A percentile compares a stretch with the other conserved stretches of the same genome.
Conservation (phyloP, 2,888 invertebrate genomes). For the Protophormia terraenovae region DNA sequence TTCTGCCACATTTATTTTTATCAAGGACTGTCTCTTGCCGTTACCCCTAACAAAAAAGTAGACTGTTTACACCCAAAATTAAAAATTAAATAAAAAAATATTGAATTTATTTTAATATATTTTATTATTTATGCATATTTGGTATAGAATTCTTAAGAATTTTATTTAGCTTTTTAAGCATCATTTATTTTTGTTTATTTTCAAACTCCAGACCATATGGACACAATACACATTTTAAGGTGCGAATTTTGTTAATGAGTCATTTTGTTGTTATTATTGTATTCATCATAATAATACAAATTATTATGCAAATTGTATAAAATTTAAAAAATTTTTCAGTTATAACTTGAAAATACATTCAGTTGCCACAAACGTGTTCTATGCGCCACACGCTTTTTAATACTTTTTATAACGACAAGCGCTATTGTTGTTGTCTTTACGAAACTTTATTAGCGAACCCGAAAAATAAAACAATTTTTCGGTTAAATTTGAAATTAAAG, state of each 20-base stretch:
- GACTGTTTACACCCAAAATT: conserved; percentile 37
- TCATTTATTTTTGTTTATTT: background rate
- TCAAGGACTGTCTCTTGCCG: conserved; percentile 17
- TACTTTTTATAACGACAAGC: background rate
- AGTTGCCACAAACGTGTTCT: conserved; percentile 37
- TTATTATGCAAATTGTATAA: conserved; percentile 7
- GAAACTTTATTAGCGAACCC: background rate
- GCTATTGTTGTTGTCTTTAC: background rate
- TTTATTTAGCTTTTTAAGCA: conserved; percentile 45
- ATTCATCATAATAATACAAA: conserved; percentile 16
- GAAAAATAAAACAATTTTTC: background rate
- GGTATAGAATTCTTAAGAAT: conserved; percentile 32
- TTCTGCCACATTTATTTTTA: conserved; percentile 51
- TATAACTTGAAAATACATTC: background rate
- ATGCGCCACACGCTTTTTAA: conserved; percentile 12
- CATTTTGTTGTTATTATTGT: conserved; percentile 20
- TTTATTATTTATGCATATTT: conserved; percentile 46
- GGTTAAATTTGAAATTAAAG: background rate
- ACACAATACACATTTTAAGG: conserved; percentile 36
- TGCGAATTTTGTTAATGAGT: conserved; percentile 50
- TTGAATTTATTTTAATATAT: conserved; percentile 11
- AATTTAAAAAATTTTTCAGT: conserved; percentile 4
- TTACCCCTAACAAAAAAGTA: background rate
- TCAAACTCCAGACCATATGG: conserved; percentile 50
- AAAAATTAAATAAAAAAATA: background rate